Evolutionary conservation across 2,888 invertebrate species (phyloP).

Genomic region (Lasioglossum pauxillum): DNA sequence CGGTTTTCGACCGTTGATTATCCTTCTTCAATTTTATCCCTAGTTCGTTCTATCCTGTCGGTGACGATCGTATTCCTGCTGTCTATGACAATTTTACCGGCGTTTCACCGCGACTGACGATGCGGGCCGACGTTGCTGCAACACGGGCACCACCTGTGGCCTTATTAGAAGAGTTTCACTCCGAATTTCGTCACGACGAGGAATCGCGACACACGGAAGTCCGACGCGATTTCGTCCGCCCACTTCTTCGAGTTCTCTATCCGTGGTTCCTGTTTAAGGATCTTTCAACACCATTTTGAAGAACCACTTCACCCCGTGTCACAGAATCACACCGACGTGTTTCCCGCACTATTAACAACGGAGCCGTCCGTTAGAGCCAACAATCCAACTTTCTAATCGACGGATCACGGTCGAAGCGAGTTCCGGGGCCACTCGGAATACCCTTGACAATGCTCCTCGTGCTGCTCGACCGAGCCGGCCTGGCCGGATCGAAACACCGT

Average conservation of each 20-base stretch:
- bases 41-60: not conserved
- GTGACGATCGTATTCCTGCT: not conserved
- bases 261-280: not conserved
- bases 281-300: not conserved
- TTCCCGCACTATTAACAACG: constrained; percentile 2
- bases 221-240: not conserved
- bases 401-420: not conserved
- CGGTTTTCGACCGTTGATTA: constrained; percentile 7
- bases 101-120: constrained; percentile 21
- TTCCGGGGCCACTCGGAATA: not conserved
- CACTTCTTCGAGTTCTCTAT: not conserved
- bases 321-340: constrained; percentile 25
- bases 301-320: not conserved
- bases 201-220: constrained; percentile 25
- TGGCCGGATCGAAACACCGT: not conserved
- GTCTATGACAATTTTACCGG: not conserved
- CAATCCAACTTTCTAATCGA: constrained; percentile 13
- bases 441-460: not conserved
- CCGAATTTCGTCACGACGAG: not conserved
- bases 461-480: constrained; percentile 2
- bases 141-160: constrained; percentile 6
- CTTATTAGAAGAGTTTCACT: constrained; percentile 47
- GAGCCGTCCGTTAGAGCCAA: not conserved
- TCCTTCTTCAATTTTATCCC: not conserved
- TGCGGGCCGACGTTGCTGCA: constrained; percentile 43